These are phyloP conservation scores for Cyrtodaria siliqua DNA, from an alignment of 2,888 invertebrate genomes.

Conservation along the genomic window DNA sequence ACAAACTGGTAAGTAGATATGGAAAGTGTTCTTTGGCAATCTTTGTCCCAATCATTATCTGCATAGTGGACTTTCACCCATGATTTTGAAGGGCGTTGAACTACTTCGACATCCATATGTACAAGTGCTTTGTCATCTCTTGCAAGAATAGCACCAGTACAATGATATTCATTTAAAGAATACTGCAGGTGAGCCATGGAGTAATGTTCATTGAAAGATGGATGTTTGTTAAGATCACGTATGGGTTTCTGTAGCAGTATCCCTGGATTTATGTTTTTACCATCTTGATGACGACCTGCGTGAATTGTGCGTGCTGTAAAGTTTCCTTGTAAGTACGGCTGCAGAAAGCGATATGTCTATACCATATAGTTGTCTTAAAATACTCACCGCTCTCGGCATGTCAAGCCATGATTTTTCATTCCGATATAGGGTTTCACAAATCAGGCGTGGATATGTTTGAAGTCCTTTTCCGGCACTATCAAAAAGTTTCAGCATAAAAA, in stretches of 20 bases:
- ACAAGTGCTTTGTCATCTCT: constrained; percentile 32
- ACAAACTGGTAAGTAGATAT: constrained; percentile 36
- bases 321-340: constrained; percentile 27
- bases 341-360: constrained; percentile 21
- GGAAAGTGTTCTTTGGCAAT: constrained; percentile 15
- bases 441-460: constrained; percentile 23
- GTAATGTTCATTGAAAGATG: constrained; percentile 23
- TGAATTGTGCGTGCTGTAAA: constrained; percentile 20
- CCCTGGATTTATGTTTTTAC: constrained; percentile 31
- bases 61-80: constrained; percentile 26
- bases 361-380: constrained; percentile 19
- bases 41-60: constrained; percentile 36
- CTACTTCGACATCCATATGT: constrained; percentile 30
- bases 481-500: no score
- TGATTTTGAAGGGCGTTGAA: constrained; percentile 25
- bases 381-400: constrained; percentile 23
- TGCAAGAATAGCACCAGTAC: constrained; percentile 11
- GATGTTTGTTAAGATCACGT: constrained; percentile 25
- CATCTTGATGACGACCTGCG: constrained; percentile 18
- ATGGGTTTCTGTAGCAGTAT: constrained; percentile 22
- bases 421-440: constrained; percentile 24
- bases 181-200: constrained; percentile 15
- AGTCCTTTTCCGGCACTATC: constrained; percentile 9
- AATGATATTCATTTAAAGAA: constrained; percentile 18
- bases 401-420: constrained; percentile 14